Conservation (phyloP, 2,113 vertebrate genomes). For the Muntiacus reevesi region DNA sequence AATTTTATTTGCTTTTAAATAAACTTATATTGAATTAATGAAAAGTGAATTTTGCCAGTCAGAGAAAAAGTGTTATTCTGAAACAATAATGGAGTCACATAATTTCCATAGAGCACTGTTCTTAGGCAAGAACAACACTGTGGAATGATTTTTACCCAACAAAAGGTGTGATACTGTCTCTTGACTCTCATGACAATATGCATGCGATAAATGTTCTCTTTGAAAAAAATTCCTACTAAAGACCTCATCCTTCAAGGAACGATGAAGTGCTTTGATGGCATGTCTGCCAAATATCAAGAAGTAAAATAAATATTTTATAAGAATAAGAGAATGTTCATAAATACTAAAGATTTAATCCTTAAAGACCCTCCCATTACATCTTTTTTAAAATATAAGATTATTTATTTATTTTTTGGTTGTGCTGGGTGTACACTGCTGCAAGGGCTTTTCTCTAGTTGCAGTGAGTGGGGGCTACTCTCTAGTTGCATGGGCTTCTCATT, state of each 20-base stretch:
- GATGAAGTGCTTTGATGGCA: not conserved
- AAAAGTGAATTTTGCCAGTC: not conserved
- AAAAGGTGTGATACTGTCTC: not conserved
- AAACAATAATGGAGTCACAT: not conserved
- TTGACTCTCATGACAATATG: not conserved
- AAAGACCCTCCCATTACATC: not conserved
- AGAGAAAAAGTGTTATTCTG: not conserved
- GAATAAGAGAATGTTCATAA: not conserved
- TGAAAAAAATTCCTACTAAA: not conserved
- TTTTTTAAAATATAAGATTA: not conserved
- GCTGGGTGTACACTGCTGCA: not conserved
- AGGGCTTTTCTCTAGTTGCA: not conserved
- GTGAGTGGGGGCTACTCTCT: not conserved
- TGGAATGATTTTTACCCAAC: not conserved
- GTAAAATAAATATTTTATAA: not conserved
- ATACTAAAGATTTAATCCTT: not conserved
- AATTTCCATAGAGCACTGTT: not conserved
- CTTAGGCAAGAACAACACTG: not conserved
- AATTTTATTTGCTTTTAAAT: not conserved
- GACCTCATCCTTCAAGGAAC: not conserved
- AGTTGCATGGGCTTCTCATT: not conserved
- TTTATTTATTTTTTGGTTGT: not conserved
- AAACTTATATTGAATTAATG: not conserved
- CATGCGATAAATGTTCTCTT: not conserved
- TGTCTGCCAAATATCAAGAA: not conserved